A percentile compares a stretch with the other conserved stretches of the same genome.
Evolutionary conservation across 2,797 vertebrate species (phyloP).

Genomic region (Gambelia wislizenii): DNA sequence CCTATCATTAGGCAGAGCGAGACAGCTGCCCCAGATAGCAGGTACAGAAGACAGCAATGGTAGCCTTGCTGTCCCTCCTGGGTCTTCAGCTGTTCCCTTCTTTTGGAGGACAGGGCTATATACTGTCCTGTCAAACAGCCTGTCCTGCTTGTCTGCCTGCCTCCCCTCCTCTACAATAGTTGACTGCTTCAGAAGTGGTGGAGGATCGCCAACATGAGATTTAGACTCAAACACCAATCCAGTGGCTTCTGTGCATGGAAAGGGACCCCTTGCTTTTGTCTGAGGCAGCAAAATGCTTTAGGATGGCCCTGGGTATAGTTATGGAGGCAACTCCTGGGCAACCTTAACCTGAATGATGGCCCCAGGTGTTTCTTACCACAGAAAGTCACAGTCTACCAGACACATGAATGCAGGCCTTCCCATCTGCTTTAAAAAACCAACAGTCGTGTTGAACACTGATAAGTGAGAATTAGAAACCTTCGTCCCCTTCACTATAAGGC

Average conservation of each 20-base stretch:
- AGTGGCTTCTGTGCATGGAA: background rate
- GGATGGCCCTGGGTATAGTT: background rate
- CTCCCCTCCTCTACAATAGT: too few species aligned
- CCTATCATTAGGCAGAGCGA: background rate
- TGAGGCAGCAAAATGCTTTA: background rate
- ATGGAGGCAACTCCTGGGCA: background rate
- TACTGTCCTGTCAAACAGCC: too few species aligned
- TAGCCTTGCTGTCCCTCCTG: background rate
- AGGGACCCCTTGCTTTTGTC: background rate
- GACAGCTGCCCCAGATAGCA: background rate
- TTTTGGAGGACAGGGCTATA: background rate
- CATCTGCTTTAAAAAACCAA: background rate
- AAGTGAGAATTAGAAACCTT: background rate
- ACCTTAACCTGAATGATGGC: background rate
- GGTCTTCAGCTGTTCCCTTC: background rate
- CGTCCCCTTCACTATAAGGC: background rate
- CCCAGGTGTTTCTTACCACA: background rate
- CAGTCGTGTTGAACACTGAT: constrained; percentile 41
- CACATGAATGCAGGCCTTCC: background rate
- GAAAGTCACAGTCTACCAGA: background rate
- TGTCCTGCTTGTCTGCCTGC: too few species aligned
- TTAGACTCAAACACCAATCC: background rate
- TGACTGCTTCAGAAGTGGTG: background rate
- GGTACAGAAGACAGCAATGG: background rate
- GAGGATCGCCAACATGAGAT: background rate